These are phyloP conservation scores for Arizona elegans DNA, from an alignment of 2,113 vertebrate genomes.

Conservation along the genomic window DNA sequence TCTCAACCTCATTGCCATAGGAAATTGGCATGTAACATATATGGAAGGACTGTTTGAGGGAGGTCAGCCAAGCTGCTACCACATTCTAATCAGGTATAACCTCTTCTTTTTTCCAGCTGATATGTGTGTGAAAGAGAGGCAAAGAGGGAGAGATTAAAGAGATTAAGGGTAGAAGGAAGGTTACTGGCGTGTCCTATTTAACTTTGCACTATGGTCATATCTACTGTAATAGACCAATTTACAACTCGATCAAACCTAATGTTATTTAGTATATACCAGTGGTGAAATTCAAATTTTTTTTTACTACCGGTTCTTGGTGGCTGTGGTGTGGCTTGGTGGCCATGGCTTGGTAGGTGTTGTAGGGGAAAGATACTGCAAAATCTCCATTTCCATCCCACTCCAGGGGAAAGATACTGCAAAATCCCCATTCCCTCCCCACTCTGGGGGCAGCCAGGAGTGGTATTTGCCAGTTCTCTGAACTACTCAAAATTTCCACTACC, in stretches of 20 bases:
- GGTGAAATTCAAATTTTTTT: no score
- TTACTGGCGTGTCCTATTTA: background rate
- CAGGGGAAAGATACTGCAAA: no score
- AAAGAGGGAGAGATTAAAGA: background rate
- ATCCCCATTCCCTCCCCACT: no score
- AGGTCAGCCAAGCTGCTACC: background rate
- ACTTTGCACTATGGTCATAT: background rate
- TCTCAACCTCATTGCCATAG: background rate
- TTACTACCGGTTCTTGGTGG: no score
- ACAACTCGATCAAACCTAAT: background rate
- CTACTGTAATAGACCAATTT: background rate
- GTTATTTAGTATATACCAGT: background rate
- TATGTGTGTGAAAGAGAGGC: background rate
- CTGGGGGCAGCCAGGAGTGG: no score
- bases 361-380: no score
- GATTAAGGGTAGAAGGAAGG: background rate
- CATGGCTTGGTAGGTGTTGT: no score
- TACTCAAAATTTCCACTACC: no score
- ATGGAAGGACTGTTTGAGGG: background rate
- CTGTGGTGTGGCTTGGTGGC: no score
- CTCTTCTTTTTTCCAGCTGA: background rate
- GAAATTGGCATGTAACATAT: background rate
- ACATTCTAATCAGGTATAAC: background rate
- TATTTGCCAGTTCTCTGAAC: no score
- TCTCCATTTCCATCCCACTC: no score